Conservation (phyloP, 2,888 invertebrate species). For the Adelphocoris suturalis region DNA sequence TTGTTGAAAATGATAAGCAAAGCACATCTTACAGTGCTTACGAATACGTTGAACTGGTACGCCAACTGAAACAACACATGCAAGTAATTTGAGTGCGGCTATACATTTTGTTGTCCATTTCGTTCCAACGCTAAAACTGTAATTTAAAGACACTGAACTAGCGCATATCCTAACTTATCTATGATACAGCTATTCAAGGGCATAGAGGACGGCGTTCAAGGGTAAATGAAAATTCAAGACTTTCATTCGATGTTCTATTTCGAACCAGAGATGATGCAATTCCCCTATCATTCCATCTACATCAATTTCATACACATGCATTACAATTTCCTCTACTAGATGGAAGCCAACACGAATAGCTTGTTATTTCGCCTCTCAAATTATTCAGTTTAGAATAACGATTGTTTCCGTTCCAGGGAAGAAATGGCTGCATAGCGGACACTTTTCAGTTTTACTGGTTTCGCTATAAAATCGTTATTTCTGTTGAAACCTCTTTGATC, state of each 20-base stretch:
- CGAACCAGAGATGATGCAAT: neutral
- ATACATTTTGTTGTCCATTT: too few species aligned
- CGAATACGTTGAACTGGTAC: too few species aligned
- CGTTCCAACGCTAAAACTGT: too few species aligned
- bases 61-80: too few species aligned
- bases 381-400: constrained; percentile 25
- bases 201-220: too few species aligned
- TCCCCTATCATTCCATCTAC: neutral
- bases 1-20: too few species aligned
- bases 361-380: neutral
- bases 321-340: neutral
- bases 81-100: too few species aligned
- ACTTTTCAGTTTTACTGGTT: neutral
- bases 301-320: neutral
- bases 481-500: neutral
- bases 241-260: neutral
- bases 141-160: too few species aligned
- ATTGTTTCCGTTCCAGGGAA: neutral
- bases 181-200: too few species aligned
- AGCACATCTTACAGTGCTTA: too few species aligned
- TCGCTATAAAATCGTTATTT: neutral
- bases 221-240: too few species aligned
- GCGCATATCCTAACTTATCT: too few species aligned
- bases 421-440: neutral
- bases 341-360: neutral